Percentiles rank a stretch among this genome's conserved stretches.
phyloP scores from a whole-genome alignment of 2,797 vertebrate genomes.

The Tamandua tetradactyla region DNA sequence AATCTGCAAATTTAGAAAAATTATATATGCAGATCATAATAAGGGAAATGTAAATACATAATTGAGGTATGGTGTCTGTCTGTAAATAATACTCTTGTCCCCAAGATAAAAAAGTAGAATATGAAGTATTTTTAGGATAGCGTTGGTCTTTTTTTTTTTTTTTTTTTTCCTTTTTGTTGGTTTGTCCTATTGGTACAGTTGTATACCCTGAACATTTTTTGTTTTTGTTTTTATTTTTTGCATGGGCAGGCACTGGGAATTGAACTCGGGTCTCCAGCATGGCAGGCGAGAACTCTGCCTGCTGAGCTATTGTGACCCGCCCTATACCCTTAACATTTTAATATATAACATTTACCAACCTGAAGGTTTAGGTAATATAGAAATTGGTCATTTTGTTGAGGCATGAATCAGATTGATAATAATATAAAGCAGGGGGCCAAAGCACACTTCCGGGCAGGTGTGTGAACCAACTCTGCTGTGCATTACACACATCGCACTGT shows the following conservation, averaged over 20 bases:
- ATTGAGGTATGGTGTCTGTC: background rate
- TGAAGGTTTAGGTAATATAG: background rate
- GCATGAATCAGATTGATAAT: background rate
- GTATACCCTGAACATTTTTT: background rate
- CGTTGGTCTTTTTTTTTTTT: background rate
- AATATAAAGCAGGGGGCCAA: background rate
- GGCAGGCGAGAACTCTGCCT: no score
- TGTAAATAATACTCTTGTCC: background rate
- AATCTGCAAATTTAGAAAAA: background rate
- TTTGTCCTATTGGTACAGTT: background rate
- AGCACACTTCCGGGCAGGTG: background rate
- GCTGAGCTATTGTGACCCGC: no score
- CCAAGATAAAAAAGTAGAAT: background rate
- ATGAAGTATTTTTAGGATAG: background rate
- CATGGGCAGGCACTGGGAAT: no score
- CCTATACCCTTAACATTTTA: background rate
- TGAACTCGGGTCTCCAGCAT: no score
- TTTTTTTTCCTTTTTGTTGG: background rate
- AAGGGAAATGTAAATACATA: background rate
- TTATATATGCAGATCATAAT: background rate
- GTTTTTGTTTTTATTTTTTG: no score
- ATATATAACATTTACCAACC: background rate
- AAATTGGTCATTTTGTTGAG: background rate
- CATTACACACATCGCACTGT: accelerated
- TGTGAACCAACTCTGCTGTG: accelerated